Evolutionary conservation across 2,888 invertebrate genomes (phyloP), one percentile per base, ranked within the genome.

Genomic region (Protula sp.): DNA sequence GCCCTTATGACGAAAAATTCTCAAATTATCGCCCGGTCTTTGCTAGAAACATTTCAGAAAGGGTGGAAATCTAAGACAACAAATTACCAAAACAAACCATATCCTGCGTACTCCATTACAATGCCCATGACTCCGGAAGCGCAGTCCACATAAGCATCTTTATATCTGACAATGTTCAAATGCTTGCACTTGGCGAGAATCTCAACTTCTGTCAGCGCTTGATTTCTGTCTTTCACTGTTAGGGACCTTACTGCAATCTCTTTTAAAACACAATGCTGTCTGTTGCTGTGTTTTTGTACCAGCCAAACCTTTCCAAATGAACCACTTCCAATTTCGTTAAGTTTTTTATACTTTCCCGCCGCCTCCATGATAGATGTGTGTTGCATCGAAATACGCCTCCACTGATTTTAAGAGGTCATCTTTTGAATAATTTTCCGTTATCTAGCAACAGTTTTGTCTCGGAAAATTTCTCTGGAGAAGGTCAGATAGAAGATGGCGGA

Each of bases 281-380:
- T 58, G 26, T 64, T 67, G 19, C 55, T 28, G 9, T 30, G 9
- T 5, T 47, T 29, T 3, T 50, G 24, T 3, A 59, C 62, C 22
- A 77, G 63, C 74, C 74, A 75, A 2, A 73, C 76, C 58, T 71
- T 66, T 0, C 77, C 77, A 66, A 71, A 77, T 22, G 72, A 72
- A 3, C 77, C 77, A 14, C 68, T 62, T 2, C 77, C 77, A 4
- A 77, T 62, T 29, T 72, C 60, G 30, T 61, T 59, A 5, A 71
- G 58, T 47, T 69, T 68, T 38, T 67, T 64, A 57, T 72, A 77
- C 24, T 67, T 66, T 31, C 66, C 67, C 57, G 71, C 69, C 77
- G 76, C 76, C 19, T 60, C 28, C 4, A 70, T 71, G 61, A 47
- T 50, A 45, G n/a, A 24, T 27, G n/a, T n/a, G n/a, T n/a, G n/a